Evolutionary conservation across 2,888 invertebrate species (phyloP).

Genomic region (Eupithecia vulgata): DNA sequence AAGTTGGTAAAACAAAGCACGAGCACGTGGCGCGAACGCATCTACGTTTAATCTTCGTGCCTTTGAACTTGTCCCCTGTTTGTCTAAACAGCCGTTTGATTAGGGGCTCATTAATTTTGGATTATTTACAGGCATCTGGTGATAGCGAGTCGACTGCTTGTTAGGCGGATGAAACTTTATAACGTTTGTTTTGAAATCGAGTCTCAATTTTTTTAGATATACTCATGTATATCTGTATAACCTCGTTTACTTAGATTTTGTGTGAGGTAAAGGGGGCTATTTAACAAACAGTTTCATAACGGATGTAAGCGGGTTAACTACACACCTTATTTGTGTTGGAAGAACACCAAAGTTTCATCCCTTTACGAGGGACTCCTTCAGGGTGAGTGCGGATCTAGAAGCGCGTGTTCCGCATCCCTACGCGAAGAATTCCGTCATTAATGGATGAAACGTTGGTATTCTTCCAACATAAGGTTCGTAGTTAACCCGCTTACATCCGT

Average conservation of each 20-base stretch:
- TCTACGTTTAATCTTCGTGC: constrained; percentile 73
- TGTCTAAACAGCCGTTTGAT: constrained; percentile 79
- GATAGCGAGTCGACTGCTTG: constrained; percentile 41
- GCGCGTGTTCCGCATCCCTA: no score
- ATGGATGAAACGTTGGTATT: no score
- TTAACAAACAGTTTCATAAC: not conserved
- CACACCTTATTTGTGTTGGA: no score
- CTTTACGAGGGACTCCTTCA: no score
- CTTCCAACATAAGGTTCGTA: no score
- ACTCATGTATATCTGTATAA: not conserved
- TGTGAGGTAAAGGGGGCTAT: not conserved
- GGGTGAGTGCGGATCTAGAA: no score
- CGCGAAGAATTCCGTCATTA: no score
- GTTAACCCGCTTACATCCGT: no score
- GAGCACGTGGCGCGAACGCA: constrained; percentile 81
- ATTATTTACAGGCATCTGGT: constrained; percentile 68
- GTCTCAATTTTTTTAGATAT: not conserved
- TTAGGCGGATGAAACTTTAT: constrained; percentile 36
- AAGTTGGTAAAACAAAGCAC: constrained; percentile 56
- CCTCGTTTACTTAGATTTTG: not conserved
- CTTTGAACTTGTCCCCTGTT: constrained; percentile 79
- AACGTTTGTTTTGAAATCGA: not conserved
- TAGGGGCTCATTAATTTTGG: constrained; percentile 81
- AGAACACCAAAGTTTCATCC: no score
- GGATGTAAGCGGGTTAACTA: no score